Evolutionary conservation across 2,113 vertebrate species (phyloP), one percentile per base, ranked within the genome.

Genomic region (Coregonus clupeaformis): DNA sequence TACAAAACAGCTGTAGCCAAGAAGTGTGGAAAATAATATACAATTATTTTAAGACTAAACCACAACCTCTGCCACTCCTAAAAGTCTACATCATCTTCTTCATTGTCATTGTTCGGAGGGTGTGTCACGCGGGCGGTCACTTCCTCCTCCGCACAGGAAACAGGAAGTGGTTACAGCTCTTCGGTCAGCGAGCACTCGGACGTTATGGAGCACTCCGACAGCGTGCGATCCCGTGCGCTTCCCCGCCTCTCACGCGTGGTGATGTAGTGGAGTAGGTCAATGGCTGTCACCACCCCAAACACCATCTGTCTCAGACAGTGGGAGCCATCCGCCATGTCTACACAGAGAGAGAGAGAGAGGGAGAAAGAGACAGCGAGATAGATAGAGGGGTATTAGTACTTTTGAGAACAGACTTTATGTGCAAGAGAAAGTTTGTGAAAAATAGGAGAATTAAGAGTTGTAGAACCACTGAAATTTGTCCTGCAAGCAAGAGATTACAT

Each of bases 261-360:
- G 80, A 98, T 94, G 0, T 94, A 96, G 86, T 91, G 92, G 5
- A 98, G 92, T 73, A 97, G 87, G 88, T 98, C 96, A 0, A 95
- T 92, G 67, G 92, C 84, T 0, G 96, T 98, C 68, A 96, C 94
- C 0, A 97, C 88, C 0, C 94, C 95, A 14, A 96, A 95, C 64
- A 96, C 94, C 91, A 87, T 94, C 83, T 94, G 89, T 79, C 85
- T 86, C 82, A 90, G 85, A 18, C 70, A 87, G 80, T 92, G 85
- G 1, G 90, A 84, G 2, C 89, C 91, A 0, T 92, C 84, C 0
- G 76, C 77, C 22, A 79, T 25, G 73, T 78, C 88, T 85, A 65
- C 75, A 65, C 18, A 27, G 16, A 59, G 5, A 59, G 29, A 62
- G 7, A 52, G 3, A 16, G 20, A 20, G 45, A 66, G 7, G 5